These are phyloP conservation scores for Dendrocincla tyrannina DNA, from an alignment of 2,797 vertebrate genomes.

Conservation along the genomic window DNA sequence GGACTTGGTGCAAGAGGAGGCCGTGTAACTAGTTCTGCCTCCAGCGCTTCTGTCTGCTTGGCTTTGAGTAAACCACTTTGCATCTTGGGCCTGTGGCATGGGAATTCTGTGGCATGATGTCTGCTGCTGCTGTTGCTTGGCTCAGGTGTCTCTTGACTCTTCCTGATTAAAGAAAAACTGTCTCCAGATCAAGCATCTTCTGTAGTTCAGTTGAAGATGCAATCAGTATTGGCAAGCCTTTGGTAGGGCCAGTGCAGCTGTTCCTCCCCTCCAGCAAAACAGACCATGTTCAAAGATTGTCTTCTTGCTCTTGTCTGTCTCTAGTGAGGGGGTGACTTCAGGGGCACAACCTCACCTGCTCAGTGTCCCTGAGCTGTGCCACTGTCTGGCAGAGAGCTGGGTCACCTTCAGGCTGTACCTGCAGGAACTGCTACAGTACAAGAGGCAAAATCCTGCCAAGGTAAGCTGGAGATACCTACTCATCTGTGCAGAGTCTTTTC, in stretches of 20 bases:
- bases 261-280: not conserved
- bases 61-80: not conserved
- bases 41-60: not conserved
- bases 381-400: conserved; percentile 95
- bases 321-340: conserved; percentile 83
- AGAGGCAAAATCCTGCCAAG: conserved; percentile 93
- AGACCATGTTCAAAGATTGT: conserved; percentile 16
- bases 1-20: not conserved
- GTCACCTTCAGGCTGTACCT: conserved; percentile 91
- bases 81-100: not conserved
- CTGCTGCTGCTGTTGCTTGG: not conserved
- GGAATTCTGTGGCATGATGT: not conserved
- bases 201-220: not conserved
- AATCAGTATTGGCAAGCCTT: not conserved
- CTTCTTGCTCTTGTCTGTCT: conserved; percentile 70
- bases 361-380: conserved; percentile 92
- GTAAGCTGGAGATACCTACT: conserved; percentile 73
- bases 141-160: not conserved
- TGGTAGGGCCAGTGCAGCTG: not conserved
- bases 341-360: conserved; percentile 87
- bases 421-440: conserved; percentile 94
- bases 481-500: conserved; percentile 19
- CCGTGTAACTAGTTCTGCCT: not conserved
- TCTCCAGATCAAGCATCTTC: not conserved
- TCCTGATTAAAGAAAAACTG: not conserved